phyloP scores from a whole-genome alignment of 23 tunicate species.

The Halocynthia roretzi region DNA sequence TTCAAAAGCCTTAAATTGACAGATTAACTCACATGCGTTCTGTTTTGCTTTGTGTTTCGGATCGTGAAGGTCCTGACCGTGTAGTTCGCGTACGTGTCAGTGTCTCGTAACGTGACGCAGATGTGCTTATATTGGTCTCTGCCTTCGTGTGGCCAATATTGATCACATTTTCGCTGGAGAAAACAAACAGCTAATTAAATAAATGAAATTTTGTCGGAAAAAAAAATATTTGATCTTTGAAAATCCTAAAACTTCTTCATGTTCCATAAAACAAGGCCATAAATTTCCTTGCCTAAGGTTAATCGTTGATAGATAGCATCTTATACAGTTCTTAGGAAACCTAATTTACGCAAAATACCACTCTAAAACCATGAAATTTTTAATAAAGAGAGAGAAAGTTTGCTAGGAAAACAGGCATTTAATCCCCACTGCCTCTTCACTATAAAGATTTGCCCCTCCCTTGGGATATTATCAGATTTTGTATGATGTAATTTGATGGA shows the following conservation, averaged over 20 bases:
- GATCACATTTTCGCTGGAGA: slow-evolving; percentile 75
- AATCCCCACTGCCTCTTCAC: too few species aligned
- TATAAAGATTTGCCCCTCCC: too few species aligned
- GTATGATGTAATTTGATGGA: too few species aligned
- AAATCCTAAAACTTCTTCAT: too few species aligned
- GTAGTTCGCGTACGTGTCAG: slow-evolving; percentile 70
- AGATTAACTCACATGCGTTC: slow-evolving; percentile 31
- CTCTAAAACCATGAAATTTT: too few species aligned
- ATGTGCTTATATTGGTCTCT: slow-evolving; percentile 85
- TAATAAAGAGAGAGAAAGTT: too few species aligned
- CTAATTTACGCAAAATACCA: too few species aligned
- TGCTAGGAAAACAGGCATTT: too few species aligned
- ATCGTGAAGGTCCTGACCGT: slow-evolving; percentile 52
- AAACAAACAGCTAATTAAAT: not conserved
- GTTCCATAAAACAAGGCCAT: too few species aligned
- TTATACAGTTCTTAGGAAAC: too few species aligned
- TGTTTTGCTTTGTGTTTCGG: slow-evolving; percentile 52
- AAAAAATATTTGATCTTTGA: not conserved
- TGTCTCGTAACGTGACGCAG: slow-evolving; percentile 45
- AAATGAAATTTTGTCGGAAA: not conserved
- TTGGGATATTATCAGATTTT: too few species aligned
- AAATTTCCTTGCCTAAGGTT: not conserved
- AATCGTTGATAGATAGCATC: too few species aligned
- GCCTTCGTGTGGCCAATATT: slow-evolving; percentile 93
- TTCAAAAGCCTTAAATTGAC: not conserved